phyloP scores from a whole-genome alignment of 2,888 invertebrate genomes.

The Leptinotarsa peninsularis region DNA sequence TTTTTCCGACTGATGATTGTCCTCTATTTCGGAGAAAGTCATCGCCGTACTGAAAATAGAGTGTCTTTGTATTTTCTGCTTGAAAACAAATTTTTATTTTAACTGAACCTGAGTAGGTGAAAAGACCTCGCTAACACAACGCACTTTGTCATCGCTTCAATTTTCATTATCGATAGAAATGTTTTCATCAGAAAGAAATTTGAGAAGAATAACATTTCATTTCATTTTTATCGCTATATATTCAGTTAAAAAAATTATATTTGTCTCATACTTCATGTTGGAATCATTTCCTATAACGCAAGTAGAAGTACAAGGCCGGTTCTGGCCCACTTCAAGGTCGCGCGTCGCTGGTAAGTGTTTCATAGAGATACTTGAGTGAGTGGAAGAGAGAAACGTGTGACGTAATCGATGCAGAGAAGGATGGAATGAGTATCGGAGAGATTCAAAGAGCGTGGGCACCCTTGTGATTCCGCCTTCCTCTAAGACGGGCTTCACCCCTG shows the following conservation, averaged over 20 bases:
- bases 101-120: conserved; percentile 10
- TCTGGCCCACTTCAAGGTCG: too few species aligned
- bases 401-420: too few species aligned
- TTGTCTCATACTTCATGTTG: neutral
- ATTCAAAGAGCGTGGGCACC: too few species aligned
- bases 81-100: neutral
- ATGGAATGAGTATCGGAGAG: too few species aligned
- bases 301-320: too few species aligned
- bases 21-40: conserved; percentile 8
- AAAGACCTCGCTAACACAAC: too few species aligned
- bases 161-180: neutral
- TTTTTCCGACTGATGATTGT: too few species aligned
- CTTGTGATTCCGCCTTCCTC: too few species aligned
- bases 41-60: neutral
- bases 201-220: neutral
- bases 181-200: neutral
- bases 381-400: too few species aligned
- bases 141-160: neutral
- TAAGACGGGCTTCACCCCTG: too few species aligned
- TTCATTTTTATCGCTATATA: neutral
- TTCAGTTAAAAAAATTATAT: conserved; percentile 4
- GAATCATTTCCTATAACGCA: conserved; percentile 21
- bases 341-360: too few species aligned
- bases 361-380: too few species aligned
- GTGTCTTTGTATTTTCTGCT: neutral